A percentile compares a stretch with the other conserved stretches of the same genome.
Evolutionary conservation across 2,888 invertebrate genomes (phyloP).

Genomic region (Stenodera caucasica): DNA sequence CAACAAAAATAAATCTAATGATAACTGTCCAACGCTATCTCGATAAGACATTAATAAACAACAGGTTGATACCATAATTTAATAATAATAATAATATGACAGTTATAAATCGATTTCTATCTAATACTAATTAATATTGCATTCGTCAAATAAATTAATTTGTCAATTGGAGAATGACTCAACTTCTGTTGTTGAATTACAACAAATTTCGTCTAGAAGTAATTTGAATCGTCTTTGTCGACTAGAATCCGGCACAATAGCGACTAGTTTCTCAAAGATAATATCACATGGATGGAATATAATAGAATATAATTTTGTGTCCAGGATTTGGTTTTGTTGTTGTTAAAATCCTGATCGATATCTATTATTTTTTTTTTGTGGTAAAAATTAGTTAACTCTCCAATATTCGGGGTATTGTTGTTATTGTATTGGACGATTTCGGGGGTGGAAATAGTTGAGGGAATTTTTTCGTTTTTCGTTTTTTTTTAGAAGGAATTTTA

Average conservation of each 20-base stretch:
- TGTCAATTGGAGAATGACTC: not conserved
- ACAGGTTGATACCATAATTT: slow-evolving; percentile 3
- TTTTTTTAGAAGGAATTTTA: too few relatives aligned
- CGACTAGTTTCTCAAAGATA: not conserved
- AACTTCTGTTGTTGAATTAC: not conserved
- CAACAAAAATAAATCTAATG: not conserved
- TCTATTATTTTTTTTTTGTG: too few relatives aligned
- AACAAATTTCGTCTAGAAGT: not conserved
- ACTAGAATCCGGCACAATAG: not conserved
- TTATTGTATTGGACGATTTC: too few relatives aligned
- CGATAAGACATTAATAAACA: not conserved
- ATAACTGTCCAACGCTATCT: not conserved
- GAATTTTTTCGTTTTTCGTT: too few relatives aligned
- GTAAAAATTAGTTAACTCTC: not conserved
- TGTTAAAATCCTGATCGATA: slow-evolving; percentile 1
- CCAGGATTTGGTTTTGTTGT: slow-evolving; percentile 1
- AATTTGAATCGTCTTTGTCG: not conserved
- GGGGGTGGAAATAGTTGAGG: too few relatives aligned
- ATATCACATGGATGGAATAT: not conserved
- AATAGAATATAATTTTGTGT: slow-evolving; percentile 2
- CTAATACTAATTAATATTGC: not conserved
- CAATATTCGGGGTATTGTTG: slow-evolving; percentile 2
- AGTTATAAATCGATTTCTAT: not conserved
- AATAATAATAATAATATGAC: slow-evolving; percentile 1
- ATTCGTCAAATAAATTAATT: not conserved